These are phyloP conservation scores for Eospalax fontanierii DNA, from an alignment of 2,797 vertebrate genomes.

Conservation along the genomic window DNA sequence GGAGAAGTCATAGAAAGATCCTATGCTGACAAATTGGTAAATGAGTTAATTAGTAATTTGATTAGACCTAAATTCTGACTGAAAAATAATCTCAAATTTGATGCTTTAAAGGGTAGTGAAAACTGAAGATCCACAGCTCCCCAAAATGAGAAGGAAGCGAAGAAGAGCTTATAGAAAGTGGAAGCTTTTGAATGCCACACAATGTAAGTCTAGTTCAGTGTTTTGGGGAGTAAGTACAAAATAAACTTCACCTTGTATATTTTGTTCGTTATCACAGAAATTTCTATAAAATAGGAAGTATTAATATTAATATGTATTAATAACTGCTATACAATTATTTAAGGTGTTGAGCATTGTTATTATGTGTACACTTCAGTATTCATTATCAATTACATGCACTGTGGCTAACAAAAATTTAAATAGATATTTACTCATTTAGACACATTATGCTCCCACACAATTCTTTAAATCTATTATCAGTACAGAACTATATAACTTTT, in stretches of 20 bases:
- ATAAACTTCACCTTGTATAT: not conserved
- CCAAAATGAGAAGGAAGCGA: conserved; percentile 93
- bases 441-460: not conserved
- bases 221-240: conserved; percentile 54
- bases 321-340: conserved; percentile 20
- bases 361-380: not conserved
- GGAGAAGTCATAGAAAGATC: not conserved
- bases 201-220: conserved; percentile 91
- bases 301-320: not conserved
- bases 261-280: conserved; percentile 32
- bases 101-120: conserved; percentile 81
- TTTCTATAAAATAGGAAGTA: conserved; percentile 2
- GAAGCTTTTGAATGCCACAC: conserved; percentile 92
- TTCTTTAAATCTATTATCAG: conserved; percentile 47
- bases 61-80: conserved; percentile 65
- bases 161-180: conserved; percentile 92
- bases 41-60: conserved; percentile 31
- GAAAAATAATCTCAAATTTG: conserved; percentile 65
- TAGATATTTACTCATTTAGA: conserved; percentile 45
- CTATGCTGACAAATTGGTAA: not conserved
- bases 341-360: not conserved
- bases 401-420: conserved; percentile 6
- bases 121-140: conserved; percentile 69
- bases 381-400: not conserved
- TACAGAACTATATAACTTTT: not conserved